Evolutionary conservation across 2,113 vertebrate species (phyloP), one percentile per base, ranked within the genome.

Genomic region (Hippocampus barbouri): DNA sequence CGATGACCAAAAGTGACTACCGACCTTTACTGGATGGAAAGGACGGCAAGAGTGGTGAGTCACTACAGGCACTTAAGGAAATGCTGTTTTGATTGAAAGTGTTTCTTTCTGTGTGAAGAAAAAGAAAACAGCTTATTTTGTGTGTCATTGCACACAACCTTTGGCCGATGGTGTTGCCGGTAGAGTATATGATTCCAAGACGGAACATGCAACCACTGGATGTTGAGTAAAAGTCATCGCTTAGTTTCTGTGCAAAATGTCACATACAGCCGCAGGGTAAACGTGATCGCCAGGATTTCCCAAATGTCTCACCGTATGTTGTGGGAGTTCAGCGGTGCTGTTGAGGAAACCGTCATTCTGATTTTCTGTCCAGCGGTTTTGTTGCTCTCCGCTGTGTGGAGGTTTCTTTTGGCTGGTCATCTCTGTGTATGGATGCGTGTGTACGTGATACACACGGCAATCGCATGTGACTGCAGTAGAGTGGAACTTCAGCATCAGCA

Each of bases 1-100:
- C 89, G 0, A 93, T 97, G n/a, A 90, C 93, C 21, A 97, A 96
- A 82, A 94, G 93, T 2, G 95, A 96, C 77, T 98, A 97, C 0
- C 92, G 94, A 81, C 95, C 96, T 2, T 92, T 98, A n/a, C 82
- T 96, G 86, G 96, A 97, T 4, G 89, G 89, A 67, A 94, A 92
- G 25, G 94, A 92, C 70, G 85, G 85, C 0, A 93, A 92, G 85
- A 90, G 78, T 2, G 89, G 92, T 93, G 34, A 89, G 86, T 76
- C 3, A 45, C 64, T 23, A 5, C 5, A 9, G 63, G 59, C 11
- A 14, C 38, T 34, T 21, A 1, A 56, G 4, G n/a, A 14, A 60
- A 60, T 3, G 30, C 45, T 34, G 54, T 34, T 68, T 71, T 63
- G 51, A 14, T 18, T 38, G 34, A 62, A 71, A 69, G 65, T 67